These are phyloP conservation scores for Oscheius sp. DNA, from an alignment of 2,888 invertebrate genomes.

Conservation along the genomic window DNA sequence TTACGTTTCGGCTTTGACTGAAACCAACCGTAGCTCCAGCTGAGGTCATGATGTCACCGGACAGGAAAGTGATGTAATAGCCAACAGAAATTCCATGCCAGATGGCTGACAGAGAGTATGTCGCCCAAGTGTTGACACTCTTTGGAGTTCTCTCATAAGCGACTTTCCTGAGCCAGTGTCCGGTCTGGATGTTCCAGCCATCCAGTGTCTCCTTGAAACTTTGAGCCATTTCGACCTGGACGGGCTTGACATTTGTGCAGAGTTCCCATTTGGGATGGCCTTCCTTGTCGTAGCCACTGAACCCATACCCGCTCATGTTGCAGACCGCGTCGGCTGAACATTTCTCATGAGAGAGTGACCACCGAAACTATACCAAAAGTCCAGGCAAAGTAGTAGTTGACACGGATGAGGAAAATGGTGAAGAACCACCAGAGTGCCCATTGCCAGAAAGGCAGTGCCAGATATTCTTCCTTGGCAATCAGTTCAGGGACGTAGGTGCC, in stretches of 20 bases:
- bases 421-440: slow-evolving; percentile 65
- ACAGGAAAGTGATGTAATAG: slow-evolving; percentile 88
- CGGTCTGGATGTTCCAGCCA: slow-evolving; percentile 94
- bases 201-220: slow-evolving; percentile 89
- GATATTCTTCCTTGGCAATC: slow-evolving; percentile 50
- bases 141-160: slow-evolving; percentile 88
- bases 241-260: slow-evolving; percentile 89
- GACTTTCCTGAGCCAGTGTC: slow-evolving; percentile 88
- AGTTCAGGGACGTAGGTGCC: slow-evolving; percentile 48
- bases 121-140: slow-evolving; percentile 81
- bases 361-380: slow-evolving; percentile 55
- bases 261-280: slow-evolving; percentile 89
- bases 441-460: slow-evolving; percentile 47
- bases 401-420: slow-evolving; percentile 64
- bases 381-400: slow-evolving; percentile 74
- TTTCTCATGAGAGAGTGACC: background rate
- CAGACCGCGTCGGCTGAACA: slow-evolving; percentile 87
- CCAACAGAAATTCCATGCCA: slow-evolving; percentile 85
- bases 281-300: slow-evolving; percentile 82
- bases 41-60: slow-evolving; percentile 88
- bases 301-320: slow-evolving; percentile 92
- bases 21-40: slow-evolving; percentile 76
- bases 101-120: slow-evolving; percentile 88
- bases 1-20: background rate
- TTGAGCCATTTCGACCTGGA: slow-evolving; percentile 87